A percentile compares a stretch with the other conserved stretches of the same genome.
phyloP scores from a whole-genome alignment of 2,797 vertebrate genomes.

The Trachops cirrhosus region DNA sequence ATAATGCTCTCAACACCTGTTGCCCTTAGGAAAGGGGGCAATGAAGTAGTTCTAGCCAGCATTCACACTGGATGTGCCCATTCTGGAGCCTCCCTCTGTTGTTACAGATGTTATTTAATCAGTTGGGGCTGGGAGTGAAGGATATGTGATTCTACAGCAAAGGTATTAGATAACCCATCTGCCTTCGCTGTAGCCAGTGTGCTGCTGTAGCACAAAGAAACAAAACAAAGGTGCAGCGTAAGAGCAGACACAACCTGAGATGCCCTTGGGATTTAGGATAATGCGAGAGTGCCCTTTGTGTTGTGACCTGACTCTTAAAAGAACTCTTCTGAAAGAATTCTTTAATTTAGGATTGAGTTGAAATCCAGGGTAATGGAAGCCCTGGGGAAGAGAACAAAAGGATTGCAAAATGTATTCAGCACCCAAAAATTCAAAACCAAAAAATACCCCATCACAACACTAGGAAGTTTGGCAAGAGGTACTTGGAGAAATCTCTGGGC shows the following conservation, averaged over 20 bases:
- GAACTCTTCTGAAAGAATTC: slow-evolving; percentile 63
- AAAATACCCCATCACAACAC: slow-evolving; percentile 39
- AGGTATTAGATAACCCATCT: neutral
- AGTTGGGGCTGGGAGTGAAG: neutral
- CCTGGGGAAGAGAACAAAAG: slow-evolving; percentile 61
- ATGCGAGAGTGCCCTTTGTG: slow-evolving; percentile 20
- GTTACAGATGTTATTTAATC: neutral
- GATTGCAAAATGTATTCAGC: slow-evolving; percentile 55
- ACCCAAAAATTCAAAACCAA: slow-evolving; percentile 53
- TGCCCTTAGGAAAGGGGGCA: neutral
- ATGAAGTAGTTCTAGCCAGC: neutral
- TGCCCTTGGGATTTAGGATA: neutral
- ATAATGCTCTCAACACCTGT: neutral
- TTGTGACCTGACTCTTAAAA: slow-evolving; percentile 55
- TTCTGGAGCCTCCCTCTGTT: neutral
- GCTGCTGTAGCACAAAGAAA: neutral
- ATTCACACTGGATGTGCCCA: neutral
- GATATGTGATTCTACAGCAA: neutral
- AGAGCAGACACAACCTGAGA: slow-evolving; percentile 23
- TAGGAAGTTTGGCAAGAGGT: slow-evolving; percentile 65
- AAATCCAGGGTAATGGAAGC: slow-evolving; percentile 60
- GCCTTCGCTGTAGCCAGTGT: neutral
- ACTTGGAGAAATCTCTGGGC: slow-evolving; percentile 58
- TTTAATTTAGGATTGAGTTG: slow-evolving; percentile 69
- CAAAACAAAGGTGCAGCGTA: neutral